phyloP scores from a whole-genome alignment of 2,797 vertebrate genomes.

The Ptychobarbus kaznakovi region DNA sequence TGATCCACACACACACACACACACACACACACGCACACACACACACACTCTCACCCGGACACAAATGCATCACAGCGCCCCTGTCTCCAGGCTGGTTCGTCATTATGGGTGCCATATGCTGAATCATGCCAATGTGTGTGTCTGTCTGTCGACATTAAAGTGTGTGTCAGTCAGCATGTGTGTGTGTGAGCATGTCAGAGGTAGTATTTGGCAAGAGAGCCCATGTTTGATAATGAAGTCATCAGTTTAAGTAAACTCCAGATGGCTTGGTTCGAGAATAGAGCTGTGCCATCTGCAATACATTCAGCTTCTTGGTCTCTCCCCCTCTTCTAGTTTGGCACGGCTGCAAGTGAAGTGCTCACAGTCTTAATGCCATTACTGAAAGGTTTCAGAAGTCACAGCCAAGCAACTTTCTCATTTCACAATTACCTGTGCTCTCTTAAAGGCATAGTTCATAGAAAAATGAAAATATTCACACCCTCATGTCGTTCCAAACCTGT shows the following conservation, averaged over 20 bases:
- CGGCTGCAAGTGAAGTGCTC: slow-evolving; percentile 68
- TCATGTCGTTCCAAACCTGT: background rate
- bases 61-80: slow-evolving; percentile 29
- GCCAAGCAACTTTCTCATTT: slow-evolving; percentile 78
- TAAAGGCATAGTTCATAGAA: slow-evolving; percentile 3
- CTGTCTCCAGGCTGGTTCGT: slow-evolving; percentile 57
- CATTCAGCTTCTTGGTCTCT: slow-evolving; percentile 73
- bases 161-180: slow-evolving; percentile 38
- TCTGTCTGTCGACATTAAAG: slow-evolving; percentile 30
- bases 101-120: slow-evolving; percentile 58
- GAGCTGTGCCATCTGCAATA: slow-evolving; percentile 86
- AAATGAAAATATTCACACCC: background rate
- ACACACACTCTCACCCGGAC: slow-evolving; percentile 35
- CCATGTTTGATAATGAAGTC: slow-evolving; percentile 84
- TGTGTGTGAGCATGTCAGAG: slow-evolving; percentile 66
- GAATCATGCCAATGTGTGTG: slow-evolving; percentile 29
- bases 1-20: slow-evolving; percentile 43
- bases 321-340: slow-evolving; percentile 71
- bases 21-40: slow-evolving; percentile 4
- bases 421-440: slow-evolving; percentile 57
- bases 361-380: slow-evolving; percentile 81
- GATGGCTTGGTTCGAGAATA: slow-evolving; percentile 80
- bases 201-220: slow-evolving; percentile 76
- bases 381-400: slow-evolving; percentile 82
- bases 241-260: slow-evolving; percentile 85